These are phyloP conservation scores for Delichon dasypus DNA, from an alignment of 2,797 vertebrate genomes.

Conservation along the genomic window DNA sequence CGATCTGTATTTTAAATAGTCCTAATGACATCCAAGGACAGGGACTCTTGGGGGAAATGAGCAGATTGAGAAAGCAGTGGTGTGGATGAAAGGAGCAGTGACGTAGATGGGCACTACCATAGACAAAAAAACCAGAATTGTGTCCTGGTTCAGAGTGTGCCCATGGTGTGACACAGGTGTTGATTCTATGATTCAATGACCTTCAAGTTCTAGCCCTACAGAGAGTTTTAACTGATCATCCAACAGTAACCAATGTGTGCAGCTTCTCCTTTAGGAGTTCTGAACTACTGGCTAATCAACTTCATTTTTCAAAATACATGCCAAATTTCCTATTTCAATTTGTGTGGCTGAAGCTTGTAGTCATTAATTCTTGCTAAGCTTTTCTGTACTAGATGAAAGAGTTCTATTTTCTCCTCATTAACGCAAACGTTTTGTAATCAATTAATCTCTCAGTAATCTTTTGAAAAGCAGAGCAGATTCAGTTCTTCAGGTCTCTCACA, in stretches of 20 bases:
- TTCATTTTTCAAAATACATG: not conserved
- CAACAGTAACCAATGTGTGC: not conserved
- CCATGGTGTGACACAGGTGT: accelerated
- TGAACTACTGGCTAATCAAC: not conserved
- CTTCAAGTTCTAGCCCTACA: not conserved
- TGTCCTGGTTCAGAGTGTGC: not conserved
- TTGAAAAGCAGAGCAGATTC: not conserved
- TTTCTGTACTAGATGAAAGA: not conserved
- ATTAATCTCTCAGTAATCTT: not conserved
- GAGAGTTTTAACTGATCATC: not conserved
- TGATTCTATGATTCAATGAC: not conserved
- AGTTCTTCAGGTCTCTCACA: not conserved
- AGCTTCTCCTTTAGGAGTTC: not conserved
- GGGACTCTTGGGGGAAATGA: not conserved
- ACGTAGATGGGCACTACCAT: not conserved
- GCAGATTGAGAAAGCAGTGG: not conserved
- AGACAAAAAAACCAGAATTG: not conserved
- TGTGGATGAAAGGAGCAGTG: not conserved
- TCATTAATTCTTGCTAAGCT: slow-evolving; percentile 10
- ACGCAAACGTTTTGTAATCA: not conserved
- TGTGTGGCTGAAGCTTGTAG: not conserved
- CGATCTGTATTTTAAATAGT: not conserved
- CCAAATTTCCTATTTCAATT: not conserved
- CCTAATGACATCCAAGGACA: not conserved
- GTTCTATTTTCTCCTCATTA: slow-evolving; percentile 38